Percentiles rank a stretch among this genome's conserved stretches.
Evolutionary conservation across 30 jellyfish, hydroid and myxozoan species (phyloP).

Genomic region (Phacellophora camtschatica): DNA sequence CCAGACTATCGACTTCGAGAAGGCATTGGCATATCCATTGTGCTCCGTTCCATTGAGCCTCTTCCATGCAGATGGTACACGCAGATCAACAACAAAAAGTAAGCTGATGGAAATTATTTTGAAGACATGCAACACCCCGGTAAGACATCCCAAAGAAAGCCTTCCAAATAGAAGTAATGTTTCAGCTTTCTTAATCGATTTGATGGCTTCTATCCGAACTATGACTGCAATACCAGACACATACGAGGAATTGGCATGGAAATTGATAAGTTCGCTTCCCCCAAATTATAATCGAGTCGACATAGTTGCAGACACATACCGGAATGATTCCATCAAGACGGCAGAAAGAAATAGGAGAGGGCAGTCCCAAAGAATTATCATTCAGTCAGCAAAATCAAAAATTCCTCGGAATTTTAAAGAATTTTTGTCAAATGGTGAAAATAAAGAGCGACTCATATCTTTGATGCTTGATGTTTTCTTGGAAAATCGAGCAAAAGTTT

Average conservation of each 20-base stretch:
- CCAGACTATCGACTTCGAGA: constrained; percentile 37
- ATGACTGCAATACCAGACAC: constrained; percentile 6
- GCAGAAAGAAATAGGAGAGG: constrained; percentile 45
- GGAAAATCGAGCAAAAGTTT: not conserved
- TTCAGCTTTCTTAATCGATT: constrained; percentile 21
- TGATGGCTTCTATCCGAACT: constrained; percentile 27
- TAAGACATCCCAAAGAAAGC: not conserved
- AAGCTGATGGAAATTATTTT: constrained; percentile 30
- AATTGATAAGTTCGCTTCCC: constrained; percentile 23
- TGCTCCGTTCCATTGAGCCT: constrained; percentile 22
- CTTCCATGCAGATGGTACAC: constrained; percentile 39
- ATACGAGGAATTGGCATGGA: constrained; percentile 33
- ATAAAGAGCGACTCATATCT: not conserved
- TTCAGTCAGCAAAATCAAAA: constrained; percentile 18
- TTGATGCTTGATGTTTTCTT: not conserved
- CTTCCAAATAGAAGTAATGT: constrained; percentile 22
- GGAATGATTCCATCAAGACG: not conserved
- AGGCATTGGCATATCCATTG: constrained; percentile 25
- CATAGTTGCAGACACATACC: constrained; percentile 43
- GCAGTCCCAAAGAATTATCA: not conserved
- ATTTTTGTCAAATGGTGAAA: constrained; percentile 1
- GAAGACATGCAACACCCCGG: not conserved
- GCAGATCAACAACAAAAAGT: constrained; percentile 53
- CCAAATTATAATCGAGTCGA: constrained; percentile 36
- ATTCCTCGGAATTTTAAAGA: constrained; percentile 20